phyloP scores from a whole-genome alignment of 2,888 invertebrate genomes.

The Euplagia quadripunctaria region DNA sequence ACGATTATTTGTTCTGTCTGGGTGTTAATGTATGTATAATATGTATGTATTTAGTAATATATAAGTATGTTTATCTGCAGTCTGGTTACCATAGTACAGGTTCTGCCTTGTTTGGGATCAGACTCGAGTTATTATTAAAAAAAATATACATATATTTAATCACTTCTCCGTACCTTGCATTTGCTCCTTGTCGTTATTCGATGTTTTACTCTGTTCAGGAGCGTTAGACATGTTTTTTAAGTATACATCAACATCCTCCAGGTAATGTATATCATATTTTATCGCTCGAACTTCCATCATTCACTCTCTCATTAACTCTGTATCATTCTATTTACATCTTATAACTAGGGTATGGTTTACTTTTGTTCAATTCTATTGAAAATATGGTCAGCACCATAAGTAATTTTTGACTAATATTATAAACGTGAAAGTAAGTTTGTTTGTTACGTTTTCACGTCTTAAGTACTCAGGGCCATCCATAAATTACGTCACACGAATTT shows the following conservation, averaged over 20 bases:
- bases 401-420: too few species aligned
- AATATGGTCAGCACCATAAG: neutral
- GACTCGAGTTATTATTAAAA: too few species aligned
- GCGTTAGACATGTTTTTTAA: neutral
- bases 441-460: too few species aligned
- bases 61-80: too few species aligned
- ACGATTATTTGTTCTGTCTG: too few species aligned
- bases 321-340: constrained; percentile 27
- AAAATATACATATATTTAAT: neutral
- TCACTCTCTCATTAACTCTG: neutral
- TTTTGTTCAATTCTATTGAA: constrained; percentile 32
- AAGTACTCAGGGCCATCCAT: too few species aligned
- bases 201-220: neutral
- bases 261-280: constrained; percentile 13
- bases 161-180: neutral
- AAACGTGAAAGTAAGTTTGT: too few species aligned
- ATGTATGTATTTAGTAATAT: too few species aligned
- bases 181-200: neutral
- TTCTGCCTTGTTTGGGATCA: too few species aligned
- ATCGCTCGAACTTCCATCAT: constrained; percentile 4
- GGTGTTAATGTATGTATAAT: too few species aligned
- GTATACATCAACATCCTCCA: neutral
- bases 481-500: too few species aligned
- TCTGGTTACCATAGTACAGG: too few species aligned
- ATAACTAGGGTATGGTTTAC: constrained; percentile 13